Conservation (phyloP, 1,140 invertebrate genomes). For the Apis dorsata region DNA sequence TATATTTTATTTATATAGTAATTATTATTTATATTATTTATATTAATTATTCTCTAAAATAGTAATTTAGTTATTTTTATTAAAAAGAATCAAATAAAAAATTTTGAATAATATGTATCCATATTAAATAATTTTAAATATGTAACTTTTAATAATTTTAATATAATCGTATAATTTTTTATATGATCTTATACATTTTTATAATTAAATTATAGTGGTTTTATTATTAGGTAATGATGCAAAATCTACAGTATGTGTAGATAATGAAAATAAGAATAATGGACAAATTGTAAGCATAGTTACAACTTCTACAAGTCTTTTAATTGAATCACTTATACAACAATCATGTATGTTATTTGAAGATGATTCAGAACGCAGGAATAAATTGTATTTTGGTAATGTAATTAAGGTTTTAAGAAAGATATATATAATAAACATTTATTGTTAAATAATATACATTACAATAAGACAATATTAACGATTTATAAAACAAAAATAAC, state of each 20-base stretch:
- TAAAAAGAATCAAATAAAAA: not conserved
- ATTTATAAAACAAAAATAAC: too few relatives aligned
- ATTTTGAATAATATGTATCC: too few relatives aligned
- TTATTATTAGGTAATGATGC: slow-evolving; percentile 26
- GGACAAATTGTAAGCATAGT: slow-evolving; percentile 25
- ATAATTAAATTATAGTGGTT: not conserved
- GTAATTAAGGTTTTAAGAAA: not conserved
- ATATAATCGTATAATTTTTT: too few relatives aligned
- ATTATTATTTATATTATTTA: slow-evolving; percentile 29
- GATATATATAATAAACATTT: too few relatives aligned
- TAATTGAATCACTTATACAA: slow-evolving; percentile 84
- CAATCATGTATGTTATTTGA: slow-evolving; percentile 83
- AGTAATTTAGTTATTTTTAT: not conserved
- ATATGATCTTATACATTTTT: too few relatives aligned
- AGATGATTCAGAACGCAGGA: slow-evolving; percentile 80
- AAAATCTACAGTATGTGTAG: slow-evolving; percentile 32
- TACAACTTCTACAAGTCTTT: slow-evolving; percentile 81
- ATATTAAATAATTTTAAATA: not conserved
- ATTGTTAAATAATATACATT: too few relatives aligned
- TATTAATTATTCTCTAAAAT: too few relatives aligned
- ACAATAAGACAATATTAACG: too few relatives aligned
- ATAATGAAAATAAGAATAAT: slow-evolving; percentile 15
- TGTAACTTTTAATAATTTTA: not conserved
- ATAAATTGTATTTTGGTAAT: slow-evolving; percentile 81
- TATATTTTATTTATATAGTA: not conserved